Evolutionary conservation across 1,140 invertebrate species (phyloP).

Genomic region (Euglossa dilemma): DNA sequence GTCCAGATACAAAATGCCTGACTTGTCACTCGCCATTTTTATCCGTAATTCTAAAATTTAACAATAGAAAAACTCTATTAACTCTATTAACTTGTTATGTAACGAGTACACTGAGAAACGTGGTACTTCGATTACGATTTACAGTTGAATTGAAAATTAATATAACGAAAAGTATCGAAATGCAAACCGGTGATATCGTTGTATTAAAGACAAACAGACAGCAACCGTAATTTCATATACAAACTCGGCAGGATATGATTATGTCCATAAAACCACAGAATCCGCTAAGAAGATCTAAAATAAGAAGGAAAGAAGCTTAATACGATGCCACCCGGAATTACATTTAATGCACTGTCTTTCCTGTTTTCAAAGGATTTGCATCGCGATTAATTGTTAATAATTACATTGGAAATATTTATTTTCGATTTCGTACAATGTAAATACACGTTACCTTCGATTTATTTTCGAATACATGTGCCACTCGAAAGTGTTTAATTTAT

Average conservation of each 20-base stretch:
- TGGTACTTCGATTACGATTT: not conserved
- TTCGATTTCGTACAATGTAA: not conserved
- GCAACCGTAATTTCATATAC: conserved; percentile 38
- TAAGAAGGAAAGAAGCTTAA: not conserved
- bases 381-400: not conserved
- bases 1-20: conserved; percentile 85
- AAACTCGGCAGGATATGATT: conserved; percentile 38
- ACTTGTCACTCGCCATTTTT: conserved; percentile 66
- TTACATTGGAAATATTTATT: not conserved
- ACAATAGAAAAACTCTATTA: not conserved
- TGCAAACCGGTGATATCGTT: not conserved
- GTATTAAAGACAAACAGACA: no score
- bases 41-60: not conserved
- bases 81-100: no score
- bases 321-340: not conserved
- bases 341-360: conserved; percentile 21
- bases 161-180: not conserved
- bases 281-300: conserved; percentile 19
- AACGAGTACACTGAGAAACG: not conserved
- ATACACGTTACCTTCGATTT: no score
- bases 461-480: no score
- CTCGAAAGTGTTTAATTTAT: no score
- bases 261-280: conserved; percentile 47
- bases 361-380: conserved; percentile 50
- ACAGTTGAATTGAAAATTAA: not conserved